Percentiles rank a stretch among this genome's conserved stretches.
phyloP scores from a whole-genome alignment of 2,888 invertebrate genomes.

The Prenolepis imparis region DNA sequence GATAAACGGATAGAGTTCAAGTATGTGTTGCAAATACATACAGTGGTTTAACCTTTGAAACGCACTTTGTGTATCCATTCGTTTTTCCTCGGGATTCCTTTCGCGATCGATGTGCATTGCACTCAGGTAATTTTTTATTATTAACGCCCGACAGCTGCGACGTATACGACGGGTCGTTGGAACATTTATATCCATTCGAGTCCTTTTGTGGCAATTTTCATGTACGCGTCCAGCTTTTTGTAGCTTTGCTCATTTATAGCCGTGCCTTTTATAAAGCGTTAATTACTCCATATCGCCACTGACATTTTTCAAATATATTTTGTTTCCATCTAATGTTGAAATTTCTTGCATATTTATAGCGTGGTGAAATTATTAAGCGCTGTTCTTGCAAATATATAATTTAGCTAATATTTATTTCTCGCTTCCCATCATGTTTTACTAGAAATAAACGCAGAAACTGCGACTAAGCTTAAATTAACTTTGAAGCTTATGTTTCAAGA shows the following conservation, averaged over 20 bases:
- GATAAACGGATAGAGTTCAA: slow-evolving; percentile 37
- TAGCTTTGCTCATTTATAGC: slow-evolving; percentile 27
- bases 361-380: background rate
- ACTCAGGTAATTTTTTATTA: slow-evolving; percentile 42
- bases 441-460: background rate
- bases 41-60: slow-evolving; percentile 49
- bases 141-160: slow-evolving; percentile 37
- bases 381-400: background rate
- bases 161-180: slow-evolving; percentile 20
- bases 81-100: slow-evolving; percentile 51
- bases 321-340: background rate
- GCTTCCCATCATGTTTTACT: background rate
- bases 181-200: background rate
- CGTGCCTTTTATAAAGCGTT: slow-evolving; percentile 12
- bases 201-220: slow-evolving; percentile 40
- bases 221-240: slow-evolving; percentile 7
- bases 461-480: background rate
- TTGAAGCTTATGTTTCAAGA: background rate
- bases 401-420: background rate
- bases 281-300: background rate
- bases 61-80: slow-evolving; percentile 25
- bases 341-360: background rate
- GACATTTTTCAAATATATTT: background rate
- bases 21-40: slow-evolving; percentile 28
- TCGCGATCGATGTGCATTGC: slow-evolving; percentile 50